Percentiles rank a stretch among this genome's conserved stretches.
Evolutionary conservation across 2,113 vertebrate genomes (phyloP).

Genomic region (Aramus guarauna): DNA sequence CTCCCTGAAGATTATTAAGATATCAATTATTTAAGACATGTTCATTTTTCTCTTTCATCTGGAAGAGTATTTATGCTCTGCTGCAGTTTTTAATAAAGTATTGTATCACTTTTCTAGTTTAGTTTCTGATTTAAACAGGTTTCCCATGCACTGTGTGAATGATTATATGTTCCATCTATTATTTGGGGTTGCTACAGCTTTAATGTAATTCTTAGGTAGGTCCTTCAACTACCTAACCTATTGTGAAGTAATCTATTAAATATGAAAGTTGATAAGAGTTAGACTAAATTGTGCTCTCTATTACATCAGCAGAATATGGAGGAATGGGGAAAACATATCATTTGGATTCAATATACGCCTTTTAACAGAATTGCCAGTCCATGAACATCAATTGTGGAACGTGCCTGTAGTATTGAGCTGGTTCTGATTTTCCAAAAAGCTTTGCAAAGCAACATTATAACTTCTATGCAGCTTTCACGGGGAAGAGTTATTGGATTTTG

Average conservation of each 20-base stretch:
- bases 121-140: not conserved
- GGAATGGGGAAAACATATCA: not conserved
- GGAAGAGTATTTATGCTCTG: not conserved
- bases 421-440: not conserved
- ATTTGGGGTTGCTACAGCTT: not conserved
- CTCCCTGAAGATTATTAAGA: not conserved
- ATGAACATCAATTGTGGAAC: not conserved
- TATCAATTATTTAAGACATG: not conserved
- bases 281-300: not conserved
- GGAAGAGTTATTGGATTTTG: not conserved
- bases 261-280: not conserved
- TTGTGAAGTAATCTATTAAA: not conserved
- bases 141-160: not conserved
- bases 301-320: not conserved
- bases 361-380: not conserved
- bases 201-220: not conserved
- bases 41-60: conserved; percentile 23
- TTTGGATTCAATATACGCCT: not conserved
- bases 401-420: not conserved
- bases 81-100: not conserved
- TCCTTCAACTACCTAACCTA: not conserved
- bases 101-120: not conserved
- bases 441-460: not conserved
- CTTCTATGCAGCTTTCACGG: not conserved
- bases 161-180: not conserved